phyloP scores from a whole-genome alignment of 2,113 vertebrate species.

The Meleagris gallopavo region DNA sequence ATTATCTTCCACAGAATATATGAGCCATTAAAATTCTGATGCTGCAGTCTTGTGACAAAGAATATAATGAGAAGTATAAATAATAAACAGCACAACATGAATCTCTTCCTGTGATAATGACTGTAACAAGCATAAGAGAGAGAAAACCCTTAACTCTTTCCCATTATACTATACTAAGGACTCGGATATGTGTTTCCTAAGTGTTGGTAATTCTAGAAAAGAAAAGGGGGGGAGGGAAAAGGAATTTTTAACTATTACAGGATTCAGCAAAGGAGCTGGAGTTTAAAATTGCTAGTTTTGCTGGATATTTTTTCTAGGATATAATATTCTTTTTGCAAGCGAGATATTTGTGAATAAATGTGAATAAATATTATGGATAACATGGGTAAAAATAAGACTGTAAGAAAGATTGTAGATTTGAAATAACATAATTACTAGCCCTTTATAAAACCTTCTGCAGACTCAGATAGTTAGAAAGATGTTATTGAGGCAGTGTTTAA shows the following conservation, averaged over 20 bases:
- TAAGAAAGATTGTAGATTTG: background rate
- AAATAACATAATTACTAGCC: background rate
- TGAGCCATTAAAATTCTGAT: slow-evolving; percentile 76
- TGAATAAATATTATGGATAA: background rate
- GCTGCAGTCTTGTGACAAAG: slow-evolving; percentile 69
- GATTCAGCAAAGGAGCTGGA: background rate
- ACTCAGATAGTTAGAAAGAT: background rate
- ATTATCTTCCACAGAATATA: slow-evolving; percentile 72
- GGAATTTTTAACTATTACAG: background rate
- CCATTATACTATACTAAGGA: background rate
- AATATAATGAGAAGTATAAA: slow-evolving; percentile 77
- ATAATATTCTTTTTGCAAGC: background rate
- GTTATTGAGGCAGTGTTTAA: background rate
- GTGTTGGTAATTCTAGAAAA: background rate
- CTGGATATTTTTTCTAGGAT: background rate
- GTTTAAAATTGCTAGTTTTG: background rate
- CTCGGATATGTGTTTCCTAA: background rate
- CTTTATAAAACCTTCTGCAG: slow-evolving; percentile 5
- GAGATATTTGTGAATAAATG: background rate
- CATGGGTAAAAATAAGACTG: background rate
- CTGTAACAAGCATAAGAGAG: slow-evolving; percentile 39
- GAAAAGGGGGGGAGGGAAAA: background rate
- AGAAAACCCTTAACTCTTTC: slow-evolving; percentile 55
- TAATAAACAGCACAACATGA: slow-evolving; percentile 75
- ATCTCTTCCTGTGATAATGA: slow-evolving; percentile 68